phyloP scores from a whole-genome alignment of 2,113 vertebrate species.

The Formicarius rufipectus region DNA sequence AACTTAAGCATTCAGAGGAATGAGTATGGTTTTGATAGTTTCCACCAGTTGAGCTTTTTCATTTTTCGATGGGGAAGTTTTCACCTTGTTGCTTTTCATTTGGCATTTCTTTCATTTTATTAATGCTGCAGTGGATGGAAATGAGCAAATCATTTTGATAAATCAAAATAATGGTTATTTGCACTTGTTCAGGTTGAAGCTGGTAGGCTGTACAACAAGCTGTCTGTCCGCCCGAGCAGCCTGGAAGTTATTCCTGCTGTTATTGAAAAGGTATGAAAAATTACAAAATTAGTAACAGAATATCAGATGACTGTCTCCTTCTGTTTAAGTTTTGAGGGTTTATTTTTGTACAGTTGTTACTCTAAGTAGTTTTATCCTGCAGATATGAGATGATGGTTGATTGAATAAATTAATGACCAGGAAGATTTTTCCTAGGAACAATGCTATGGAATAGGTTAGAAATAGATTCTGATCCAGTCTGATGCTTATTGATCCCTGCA shows the following conservation, averaged over 20 bases:
- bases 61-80: background rate
- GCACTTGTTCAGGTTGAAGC: conserved; percentile 86
- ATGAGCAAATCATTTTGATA: background rate
- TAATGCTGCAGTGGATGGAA: background rate
- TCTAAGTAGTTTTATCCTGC: background rate
- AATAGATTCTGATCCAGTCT: background rate
- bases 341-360: background rate
- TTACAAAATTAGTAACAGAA: background rate
- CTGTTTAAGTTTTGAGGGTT: background rate
- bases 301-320: background rate
- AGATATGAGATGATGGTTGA: background rate
- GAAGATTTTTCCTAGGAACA: background rate
- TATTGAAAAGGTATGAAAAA: conserved; percentile 88
- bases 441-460: background rate
- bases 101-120: background rate
- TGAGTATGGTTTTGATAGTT: background rate
- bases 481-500: background rate
- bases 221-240: conserved; percentile 87
- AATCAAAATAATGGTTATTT: background rate
- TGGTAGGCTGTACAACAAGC: conserved; percentile 92
- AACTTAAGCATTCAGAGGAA: fast-evolving
- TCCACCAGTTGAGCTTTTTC: background rate
- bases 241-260: conserved; percentile 86
- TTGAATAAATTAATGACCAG: background rate
- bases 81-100: background rate